Base-by-base conservation (phyloP, 2,888 invertebrate species). In the Mechanitis messenoides region DNA sequence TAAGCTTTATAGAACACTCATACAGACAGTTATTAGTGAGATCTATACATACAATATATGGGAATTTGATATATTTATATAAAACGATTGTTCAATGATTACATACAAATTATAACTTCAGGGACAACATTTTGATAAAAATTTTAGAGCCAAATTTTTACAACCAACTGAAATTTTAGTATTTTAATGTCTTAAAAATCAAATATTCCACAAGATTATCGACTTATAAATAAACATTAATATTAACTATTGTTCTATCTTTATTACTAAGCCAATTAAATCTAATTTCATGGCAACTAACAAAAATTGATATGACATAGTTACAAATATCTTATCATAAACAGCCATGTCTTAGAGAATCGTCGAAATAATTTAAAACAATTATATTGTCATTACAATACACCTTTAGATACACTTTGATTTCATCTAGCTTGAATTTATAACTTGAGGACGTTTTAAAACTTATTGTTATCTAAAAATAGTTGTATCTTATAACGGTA, bases 331-430 rank as follows among this genome's bases (percentile, higher is more conserved):
- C 7, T 42, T 42, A 42, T 9, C 3, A 42, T 42, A 31, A 50
- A 50, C 47, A 47, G 47, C 31, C 50, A 50, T 7, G 50, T 50
- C 9, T 50, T 50, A 50, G 50, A 47, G 47, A 50, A 31, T n/a
- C 47, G 20, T 42, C 50, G 50, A 50, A 50, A 11, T 50, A n/a
- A 31, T 50, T 31, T 50, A 31, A 79, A 75, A 84, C 80, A 83
- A 75, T 76, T 68, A 84, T 85, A 86, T 85, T 85, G 85, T 85
- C 85, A 77, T 81, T 78, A 80, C 79, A 81, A 83, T 83, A 83
- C 81, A 81, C 79, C 79, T 80, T 79, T 81, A 85, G 85, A 85
- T 83, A 84, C 72, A 84, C 83, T 87, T 87, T 87, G 87, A 87
- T 86, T 82, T 85, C 71, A 81, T 86, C 86, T 87, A 87, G 85